phyloP scores from a whole-genome alignment of 1,140 invertebrate species.

The Plodia interpunctella region DNA sequence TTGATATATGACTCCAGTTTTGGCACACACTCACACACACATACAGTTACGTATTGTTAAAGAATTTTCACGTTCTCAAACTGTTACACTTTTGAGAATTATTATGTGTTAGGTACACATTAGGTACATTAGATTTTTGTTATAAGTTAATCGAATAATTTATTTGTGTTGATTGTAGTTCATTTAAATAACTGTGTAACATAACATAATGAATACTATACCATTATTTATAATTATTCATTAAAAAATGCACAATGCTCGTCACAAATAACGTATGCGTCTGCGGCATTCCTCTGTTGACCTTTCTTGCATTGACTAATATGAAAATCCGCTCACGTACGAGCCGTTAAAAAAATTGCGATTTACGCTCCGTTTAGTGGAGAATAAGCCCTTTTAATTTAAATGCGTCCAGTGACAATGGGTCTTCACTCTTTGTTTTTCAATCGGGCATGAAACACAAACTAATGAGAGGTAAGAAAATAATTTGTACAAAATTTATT shows the following conservation, averaged over 20 bases:
- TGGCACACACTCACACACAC: no score
- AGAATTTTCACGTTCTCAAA: no score
- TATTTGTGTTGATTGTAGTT: no score
- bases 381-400: slow-evolving; percentile 11
- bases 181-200: no score
- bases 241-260: not conserved
- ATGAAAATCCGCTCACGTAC: slow-evolving; percentile 10
- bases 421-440: slow-evolving; percentile 10
- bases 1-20: no score
- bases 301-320: slow-evolving; percentile 8
- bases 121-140: no score
- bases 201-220: no score
- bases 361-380: slow-evolving; percentile 5
- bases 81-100: no score
- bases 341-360: slow-evolving; percentile 1
- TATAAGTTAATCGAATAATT: no score
- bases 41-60: no score
- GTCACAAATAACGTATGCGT: not conserved
- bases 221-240: no score
- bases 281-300: not conserved
- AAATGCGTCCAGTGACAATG: slow-evolving; percentile 10
- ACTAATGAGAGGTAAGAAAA: not conserved
- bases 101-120: no score
- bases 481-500: not conserved
- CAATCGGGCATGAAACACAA: not conserved